Conservation (phyloP, 2,797 vertebrate species). For the Geotria australis region DNA sequence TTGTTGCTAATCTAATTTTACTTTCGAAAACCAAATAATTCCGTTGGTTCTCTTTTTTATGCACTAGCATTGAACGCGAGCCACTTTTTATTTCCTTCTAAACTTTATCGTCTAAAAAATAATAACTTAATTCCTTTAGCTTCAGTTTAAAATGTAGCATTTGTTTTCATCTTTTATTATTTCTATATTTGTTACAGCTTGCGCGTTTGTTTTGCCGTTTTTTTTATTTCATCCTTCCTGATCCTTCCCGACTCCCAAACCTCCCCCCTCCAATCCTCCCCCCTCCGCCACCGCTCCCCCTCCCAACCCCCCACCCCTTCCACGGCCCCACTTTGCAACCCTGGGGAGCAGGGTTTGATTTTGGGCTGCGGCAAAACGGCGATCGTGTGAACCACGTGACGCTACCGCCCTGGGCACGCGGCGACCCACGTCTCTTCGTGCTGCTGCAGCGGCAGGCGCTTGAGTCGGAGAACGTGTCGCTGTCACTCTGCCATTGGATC, state of each 20-base stretch:
- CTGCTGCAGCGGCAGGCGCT: conserved; percentile 81
- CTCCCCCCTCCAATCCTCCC: neutral
- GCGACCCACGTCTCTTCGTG: conserved; percentile 76
- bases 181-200: too few species aligned
- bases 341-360: conserved; percentile 51
- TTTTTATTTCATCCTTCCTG: too few species aligned
- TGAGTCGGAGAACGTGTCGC: conserved; percentile 81
- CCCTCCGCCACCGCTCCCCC: neutral
- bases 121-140: too few species aligned
- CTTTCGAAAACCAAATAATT: too few species aligned
- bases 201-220: too few species aligned
- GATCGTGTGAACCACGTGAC: conserved; percentile 88
- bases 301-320: neutral
- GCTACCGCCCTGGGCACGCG: conserved; percentile 79
- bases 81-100: too few species aligned
- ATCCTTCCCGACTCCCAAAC: neutral
- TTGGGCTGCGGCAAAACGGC: conserved; percentile 78
- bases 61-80: too few species aligned
- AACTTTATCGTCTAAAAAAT: too few species aligned
- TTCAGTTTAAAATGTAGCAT: too few species aligned
- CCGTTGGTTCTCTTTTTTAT: too few species aligned
- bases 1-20: too few species aligned
- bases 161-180: too few species aligned
- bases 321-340: neutral
- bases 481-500: conserved; percentile 89